These are phyloP conservation scores for Platanista minor DNA, from an alignment of 2,113 vertebrate genomes.

Conservation along the genomic window DNA sequence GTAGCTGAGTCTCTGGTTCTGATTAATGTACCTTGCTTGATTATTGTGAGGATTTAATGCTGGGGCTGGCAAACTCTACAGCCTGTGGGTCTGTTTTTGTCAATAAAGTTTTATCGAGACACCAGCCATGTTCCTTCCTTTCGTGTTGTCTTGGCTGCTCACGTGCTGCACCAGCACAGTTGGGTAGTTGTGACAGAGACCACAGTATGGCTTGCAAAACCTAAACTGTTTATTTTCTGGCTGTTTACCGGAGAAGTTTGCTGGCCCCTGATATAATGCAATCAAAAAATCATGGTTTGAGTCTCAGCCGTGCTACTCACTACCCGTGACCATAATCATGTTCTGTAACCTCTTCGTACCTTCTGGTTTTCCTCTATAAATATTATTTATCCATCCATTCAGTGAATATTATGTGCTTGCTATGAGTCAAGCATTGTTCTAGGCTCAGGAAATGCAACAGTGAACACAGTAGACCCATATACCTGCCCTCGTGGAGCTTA, in stretches of 20 bases:
- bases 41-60: neutral
- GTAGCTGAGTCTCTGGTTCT: neutral
- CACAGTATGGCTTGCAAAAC: neutral
- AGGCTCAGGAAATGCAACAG: neutral
- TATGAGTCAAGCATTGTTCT: neutral
- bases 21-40: no score
- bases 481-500: neutral
- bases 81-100: neutral
- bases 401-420: fast-evolving
- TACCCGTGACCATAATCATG: neutral
- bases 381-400: neutral
- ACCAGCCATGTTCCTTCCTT: neutral
- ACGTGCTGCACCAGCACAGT: neutral
- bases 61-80: no score
- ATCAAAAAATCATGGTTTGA: neutral
- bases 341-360: neutral
- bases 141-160: neutral
- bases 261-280: neutral
- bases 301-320: neutral
- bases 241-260: neutral
- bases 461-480: neutral
- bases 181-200: neutral
- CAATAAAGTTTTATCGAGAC: neutral
- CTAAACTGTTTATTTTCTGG: neutral
- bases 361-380: neutral